A percentile compares a stretch with the other conserved stretches of the same genome.
phyloP scores from a whole-genome alignment of 2,888 invertebrate species.

The Lathronympha strigana region DNA sequence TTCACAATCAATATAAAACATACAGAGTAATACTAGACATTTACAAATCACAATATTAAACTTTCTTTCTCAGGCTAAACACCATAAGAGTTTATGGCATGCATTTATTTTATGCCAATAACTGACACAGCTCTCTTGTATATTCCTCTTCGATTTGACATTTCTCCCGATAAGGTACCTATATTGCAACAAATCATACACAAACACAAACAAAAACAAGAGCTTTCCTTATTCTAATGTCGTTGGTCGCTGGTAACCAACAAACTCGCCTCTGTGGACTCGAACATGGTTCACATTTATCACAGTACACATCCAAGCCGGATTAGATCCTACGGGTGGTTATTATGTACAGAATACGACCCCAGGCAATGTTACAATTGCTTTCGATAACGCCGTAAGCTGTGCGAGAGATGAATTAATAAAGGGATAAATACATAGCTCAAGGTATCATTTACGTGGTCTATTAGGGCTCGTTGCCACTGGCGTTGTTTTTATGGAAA shows the following conservation, averaged over 20 bases:
- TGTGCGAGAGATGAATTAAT: slow-evolving; percentile 27
- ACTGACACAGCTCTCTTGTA: no score
- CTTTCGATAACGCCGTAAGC: slow-evolving; percentile 13
- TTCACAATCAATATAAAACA: no score
- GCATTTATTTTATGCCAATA: no score
- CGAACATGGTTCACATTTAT: no score
- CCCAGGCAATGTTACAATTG: slow-evolving; percentile 32
- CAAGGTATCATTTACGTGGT: slow-evolving; percentile 24
- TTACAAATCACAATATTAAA: no score
- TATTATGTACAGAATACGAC: slow-evolving; percentile 24
- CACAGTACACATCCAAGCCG: background rate
- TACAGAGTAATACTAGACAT: no score
- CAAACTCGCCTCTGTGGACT: background rate
- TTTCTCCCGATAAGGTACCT: no score
- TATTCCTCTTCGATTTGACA: no score
- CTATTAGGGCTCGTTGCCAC: slow-evolving; percentile 11
- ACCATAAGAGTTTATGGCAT: no score
- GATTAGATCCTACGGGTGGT: slow-evolving; percentile 19
- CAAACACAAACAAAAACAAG: no score
- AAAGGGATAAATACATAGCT: slow-evolving; percentile 27
- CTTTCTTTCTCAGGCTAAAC: no score
- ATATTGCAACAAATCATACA: no score
- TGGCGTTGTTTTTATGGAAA: background rate
- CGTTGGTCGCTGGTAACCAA: background rate
- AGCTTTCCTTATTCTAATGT: background rate